Conservation (phyloP, 2,113 vertebrate genomes). For the Dasypus novemcinctus region DNA sequence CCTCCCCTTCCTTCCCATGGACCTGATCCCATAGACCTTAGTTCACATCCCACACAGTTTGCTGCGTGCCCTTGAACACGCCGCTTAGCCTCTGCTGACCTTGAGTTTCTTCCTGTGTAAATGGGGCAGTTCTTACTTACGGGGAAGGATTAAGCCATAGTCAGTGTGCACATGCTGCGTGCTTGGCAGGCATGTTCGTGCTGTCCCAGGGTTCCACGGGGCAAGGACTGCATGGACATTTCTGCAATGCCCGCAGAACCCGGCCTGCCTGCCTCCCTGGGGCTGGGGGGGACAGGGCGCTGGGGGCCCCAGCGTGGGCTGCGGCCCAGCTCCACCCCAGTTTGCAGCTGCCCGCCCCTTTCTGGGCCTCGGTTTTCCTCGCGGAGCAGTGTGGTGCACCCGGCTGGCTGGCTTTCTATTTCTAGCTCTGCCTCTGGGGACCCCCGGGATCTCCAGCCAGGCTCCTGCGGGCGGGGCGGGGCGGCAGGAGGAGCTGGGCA, state of each 20-base stretch:
- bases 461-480: background rate
- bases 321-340: background rate
- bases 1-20: background rate
- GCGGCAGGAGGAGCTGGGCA: background rate
- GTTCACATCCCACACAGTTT: background rate
- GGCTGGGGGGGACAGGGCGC: background rate
- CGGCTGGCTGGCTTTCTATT: background rate
- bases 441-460: background rate
- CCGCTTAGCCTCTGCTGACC: background rate
- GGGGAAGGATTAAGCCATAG: background rate
- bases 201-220: background rate
- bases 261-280: background rate
- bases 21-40: background rate
- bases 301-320: background rate
- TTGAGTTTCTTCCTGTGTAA: background rate
- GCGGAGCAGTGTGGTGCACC: background rate
- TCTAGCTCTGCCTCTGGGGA: background rate
- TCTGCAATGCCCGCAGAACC: background rate
- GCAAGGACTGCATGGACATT: background rate
- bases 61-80: background rate
- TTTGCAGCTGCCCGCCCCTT: background rate
- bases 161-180: background rate
- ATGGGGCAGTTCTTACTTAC: background rate
- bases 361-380: background rate
- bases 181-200: background rate